Evolutionary conservation across 2,797 vertebrate species (phyloP).

Genomic region (Eulemur mongoz): DNA sequence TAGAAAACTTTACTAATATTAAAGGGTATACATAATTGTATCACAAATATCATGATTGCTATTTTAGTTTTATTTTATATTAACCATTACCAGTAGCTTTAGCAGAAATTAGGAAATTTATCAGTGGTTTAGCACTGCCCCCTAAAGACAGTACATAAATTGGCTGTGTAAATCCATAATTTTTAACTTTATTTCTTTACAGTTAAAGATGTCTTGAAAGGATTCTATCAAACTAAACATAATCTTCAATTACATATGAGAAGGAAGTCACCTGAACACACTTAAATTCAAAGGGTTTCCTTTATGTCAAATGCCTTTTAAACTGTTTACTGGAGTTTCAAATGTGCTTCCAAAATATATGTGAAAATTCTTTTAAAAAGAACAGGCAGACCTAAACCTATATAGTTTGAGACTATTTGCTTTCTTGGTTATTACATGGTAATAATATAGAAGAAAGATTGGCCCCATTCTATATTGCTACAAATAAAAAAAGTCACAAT

Average conservation of each 20-base stretch:
- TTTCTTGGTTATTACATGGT: not conserved
- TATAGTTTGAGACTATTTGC: not conserved
- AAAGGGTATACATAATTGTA: not conserved
- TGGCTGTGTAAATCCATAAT: conserved; percentile 33
- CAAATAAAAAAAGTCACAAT: not conserved
- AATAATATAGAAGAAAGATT: not conserved
- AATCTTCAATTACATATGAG: not conserved
- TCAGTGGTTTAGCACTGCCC: conserved; percentile 74
- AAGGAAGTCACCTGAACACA: not conserved
- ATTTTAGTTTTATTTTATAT: conserved; percentile 49
- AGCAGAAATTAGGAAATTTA: conserved; percentile 43
- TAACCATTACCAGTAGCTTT: conserved; percentile 49
- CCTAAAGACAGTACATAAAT: conserved; percentile 70
- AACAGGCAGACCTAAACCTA: not conserved
- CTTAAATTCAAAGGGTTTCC: not conserved
- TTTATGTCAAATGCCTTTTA: not conserved
- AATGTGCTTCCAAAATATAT: not conserved
- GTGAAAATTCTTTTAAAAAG: not conserved
- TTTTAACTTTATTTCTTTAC: conserved; percentile 11
- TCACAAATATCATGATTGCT: conserved; percentile 25
- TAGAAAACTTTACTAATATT: conserved; percentile 39
- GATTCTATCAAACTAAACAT: conserved; percentile 30
- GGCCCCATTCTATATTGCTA: not conserved
- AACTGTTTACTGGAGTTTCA: not conserved
- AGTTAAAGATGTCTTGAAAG: conserved; percentile 34